A percentile compares a stretch with the other conserved stretches of the same genome.
These are phyloP conservation scores for Nannoperca obscura DNA, from an alignment of 2,797 vertebrate genomes.

Conservation along the genomic window DNA sequence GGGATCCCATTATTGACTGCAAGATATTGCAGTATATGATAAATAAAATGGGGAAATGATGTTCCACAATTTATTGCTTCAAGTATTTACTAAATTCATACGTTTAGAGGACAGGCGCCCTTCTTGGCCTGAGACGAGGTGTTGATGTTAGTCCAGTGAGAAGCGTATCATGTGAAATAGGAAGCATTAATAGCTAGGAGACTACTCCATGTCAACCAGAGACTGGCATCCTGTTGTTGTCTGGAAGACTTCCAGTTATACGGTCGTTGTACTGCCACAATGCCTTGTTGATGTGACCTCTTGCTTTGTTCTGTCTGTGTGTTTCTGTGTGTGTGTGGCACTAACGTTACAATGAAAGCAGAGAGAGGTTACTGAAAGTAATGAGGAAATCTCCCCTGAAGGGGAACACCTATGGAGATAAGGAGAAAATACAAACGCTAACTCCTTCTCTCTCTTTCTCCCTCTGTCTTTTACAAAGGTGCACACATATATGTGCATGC, in stretches of 20 bases:
- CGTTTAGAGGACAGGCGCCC: not conserved
- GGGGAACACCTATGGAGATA: slow-evolving; percentile 40
- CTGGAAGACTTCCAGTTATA: slow-evolving; percentile 49
- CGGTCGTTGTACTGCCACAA: slow-evolving; percentile 20
- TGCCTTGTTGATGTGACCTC: slow-evolving; percentile 53
- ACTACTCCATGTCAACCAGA: slow-evolving; percentile 51
- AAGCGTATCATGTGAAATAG: slow-evolving; percentile 46
- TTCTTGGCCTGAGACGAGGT: not conserved
- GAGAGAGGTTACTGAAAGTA: slow-evolving; percentile 67
- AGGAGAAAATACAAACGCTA: slow-evolving; percentile 13
- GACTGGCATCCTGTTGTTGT: slow-evolving; percentile 55
- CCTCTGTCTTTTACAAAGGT: not conserved
- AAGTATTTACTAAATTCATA: slow-evolving; percentile 10
- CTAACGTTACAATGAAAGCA: slow-evolving; percentile 80
- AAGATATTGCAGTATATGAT: not conserved
- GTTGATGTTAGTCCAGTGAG: slow-evolving; percentile 32
- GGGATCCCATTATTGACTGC: not conserved
- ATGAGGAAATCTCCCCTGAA: slow-evolving; percentile 53
- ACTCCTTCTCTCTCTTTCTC: not conserved
- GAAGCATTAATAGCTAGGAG: slow-evolving; percentile 18
- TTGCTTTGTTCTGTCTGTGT: slow-evolving; percentile 12
- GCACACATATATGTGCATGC: not conserved
- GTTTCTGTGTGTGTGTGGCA: slow-evolving; percentile 8
- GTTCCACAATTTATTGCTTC: not conserved
- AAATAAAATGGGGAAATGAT: not conserved